Percentiles rank a stretch among this genome's conserved stretches.
Conservation (phyloP, 2,888 invertebrate species). For the Dorcus hopei region DNA sequence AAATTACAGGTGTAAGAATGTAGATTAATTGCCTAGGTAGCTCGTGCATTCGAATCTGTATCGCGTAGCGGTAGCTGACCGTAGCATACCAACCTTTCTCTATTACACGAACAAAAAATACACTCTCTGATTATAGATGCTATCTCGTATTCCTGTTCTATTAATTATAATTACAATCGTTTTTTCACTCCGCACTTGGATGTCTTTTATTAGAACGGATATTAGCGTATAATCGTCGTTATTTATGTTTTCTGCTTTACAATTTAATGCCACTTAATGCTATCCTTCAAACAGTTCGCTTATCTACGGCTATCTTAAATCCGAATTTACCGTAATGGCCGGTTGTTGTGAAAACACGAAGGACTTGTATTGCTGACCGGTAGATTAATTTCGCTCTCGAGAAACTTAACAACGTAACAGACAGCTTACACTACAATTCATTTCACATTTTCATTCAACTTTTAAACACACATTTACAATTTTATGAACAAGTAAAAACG, state of each 20-base stretch:
- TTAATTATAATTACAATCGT: slow-evolving; percentile 24
- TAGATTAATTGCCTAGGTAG: slow-evolving; percentile 36
- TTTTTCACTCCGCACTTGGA: slow-evolving; percentile 11
- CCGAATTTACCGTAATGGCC: no score
- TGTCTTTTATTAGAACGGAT: slow-evolving; percentile 20
- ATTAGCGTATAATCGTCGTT: slow-evolving; percentile 15
- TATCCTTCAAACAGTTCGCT: no score
- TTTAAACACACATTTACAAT: no score
- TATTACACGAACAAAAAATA: slow-evolving; percentile 33
- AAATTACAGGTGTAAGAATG: slow-evolving; percentile 41
- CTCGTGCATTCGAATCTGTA: slow-evolving; percentile 35
- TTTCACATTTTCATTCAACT: no score
- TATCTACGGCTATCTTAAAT: no score
- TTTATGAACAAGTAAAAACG: no score
- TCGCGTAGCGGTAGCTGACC: slow-evolving; percentile 39
- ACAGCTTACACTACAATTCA: no score
- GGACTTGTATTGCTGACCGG: no score
- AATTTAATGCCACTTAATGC: slow-evolving; percentile 4
- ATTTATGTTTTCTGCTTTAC: slow-evolving; percentile 10
- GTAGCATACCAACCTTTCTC: slow-evolving; percentile 38
- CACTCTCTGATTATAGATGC: slow-evolving; percentile 29
- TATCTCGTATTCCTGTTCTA: slow-evolving; percentile 24
- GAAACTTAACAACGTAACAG: no score
- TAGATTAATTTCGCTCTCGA: no score
- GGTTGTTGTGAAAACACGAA: no score